Base-by-base conservation (phyloP, 2,113 vertebrate genomes). In the Edolisoma coerulescens region DNA sequence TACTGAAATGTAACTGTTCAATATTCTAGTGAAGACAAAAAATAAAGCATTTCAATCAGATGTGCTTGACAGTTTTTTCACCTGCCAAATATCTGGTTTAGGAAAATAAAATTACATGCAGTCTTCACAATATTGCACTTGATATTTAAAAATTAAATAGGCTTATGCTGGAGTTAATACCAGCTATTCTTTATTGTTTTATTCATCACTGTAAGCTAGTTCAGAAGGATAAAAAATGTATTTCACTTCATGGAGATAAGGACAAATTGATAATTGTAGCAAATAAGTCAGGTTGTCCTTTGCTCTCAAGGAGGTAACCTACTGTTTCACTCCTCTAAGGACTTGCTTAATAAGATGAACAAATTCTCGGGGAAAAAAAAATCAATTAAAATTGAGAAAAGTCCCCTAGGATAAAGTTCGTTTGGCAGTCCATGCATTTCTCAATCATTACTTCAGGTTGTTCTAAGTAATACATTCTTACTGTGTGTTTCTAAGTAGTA, bases 341-440 rank as follows among this genome's bases (percentile, higher is more conserved):
- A 97, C 89, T 95, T 96, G 83, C 95, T 97, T 97, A 97, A 98
- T 97, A 98, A 97, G 96, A 97, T 97, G 95, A 96, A 96, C 83
- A 96, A 88, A 91, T 95, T 96, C 95, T 96, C 93, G 0, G 30
- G 44, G 81, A 87, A 97, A 97, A 98, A 97, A 98, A 97, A 97
- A 98, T 97, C 96, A 97, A 98, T 98, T 98, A 98, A 97, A 97
- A 96, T 80, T 92, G 84, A 97, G 86, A 97, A 96, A 95, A 96
- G 52, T 95, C 98, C 97, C 97, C 94, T 75, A 97, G 97, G 97
- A 98, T 94, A 90, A 97, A 98, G 96, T 97, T 96, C 94, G 95
- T 96, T 97, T 96, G 93, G 80, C 85, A 96, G 52, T 91, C 94
- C 94, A 47, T 84, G 87, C 81, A 85, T 85, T 97, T 93, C 93